phyloP scores from a whole-genome alignment of 2,888 invertebrate genomes.

The Eumerus sabulonum region DNA sequence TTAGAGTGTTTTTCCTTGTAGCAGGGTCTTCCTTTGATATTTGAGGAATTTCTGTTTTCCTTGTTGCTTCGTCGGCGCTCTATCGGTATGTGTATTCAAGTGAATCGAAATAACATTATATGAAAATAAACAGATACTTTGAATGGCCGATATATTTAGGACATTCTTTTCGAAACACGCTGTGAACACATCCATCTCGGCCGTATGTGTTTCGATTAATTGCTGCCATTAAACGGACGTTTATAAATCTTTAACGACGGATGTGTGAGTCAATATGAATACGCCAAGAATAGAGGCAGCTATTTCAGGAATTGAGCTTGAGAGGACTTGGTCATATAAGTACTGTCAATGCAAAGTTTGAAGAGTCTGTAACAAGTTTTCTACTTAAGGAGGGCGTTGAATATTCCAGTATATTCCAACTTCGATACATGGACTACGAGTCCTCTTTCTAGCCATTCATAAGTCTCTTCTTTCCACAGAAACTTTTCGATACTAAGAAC shows the following conservation, averaged over 20 bases:
- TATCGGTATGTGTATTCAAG: conserved; percentile 5
- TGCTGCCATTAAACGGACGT: conserved; percentile 55
- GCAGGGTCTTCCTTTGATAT: conserved; percentile 31
- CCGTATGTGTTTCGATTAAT: conserved; percentile 24
- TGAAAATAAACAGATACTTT: conserved; percentile 65
- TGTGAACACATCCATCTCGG: conserved; percentile 7
- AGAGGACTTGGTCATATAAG: too few relatives aligned
- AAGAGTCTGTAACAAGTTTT: too few relatives aligned
- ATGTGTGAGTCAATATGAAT: conserved; percentile 25
- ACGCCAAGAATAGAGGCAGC: too few relatives aligned
- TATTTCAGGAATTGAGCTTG: too few relatives aligned
- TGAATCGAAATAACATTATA: conserved; percentile 46
- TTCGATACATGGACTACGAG: too few relatives aligned
- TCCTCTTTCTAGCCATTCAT: too few relatives aligned
- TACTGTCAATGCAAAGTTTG: too few relatives aligned
- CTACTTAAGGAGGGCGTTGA: too few relatives aligned
- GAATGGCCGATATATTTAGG: conserved; percentile 55
- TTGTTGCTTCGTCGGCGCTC: too few relatives aligned
- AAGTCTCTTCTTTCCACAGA: too few relatives aligned
- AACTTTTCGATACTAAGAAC: too few relatives aligned
- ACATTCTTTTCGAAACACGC: conserved; percentile 36
- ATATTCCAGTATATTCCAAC: too few relatives aligned
- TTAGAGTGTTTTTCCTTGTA: background rate
- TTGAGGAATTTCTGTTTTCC: conserved; percentile 43
- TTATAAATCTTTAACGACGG: conserved; percentile 55